These are phyloP conservation scores for Graphium colonna DNA, from an alignment of 2,888 invertebrate species.

Conservation along the genomic window DNA sequence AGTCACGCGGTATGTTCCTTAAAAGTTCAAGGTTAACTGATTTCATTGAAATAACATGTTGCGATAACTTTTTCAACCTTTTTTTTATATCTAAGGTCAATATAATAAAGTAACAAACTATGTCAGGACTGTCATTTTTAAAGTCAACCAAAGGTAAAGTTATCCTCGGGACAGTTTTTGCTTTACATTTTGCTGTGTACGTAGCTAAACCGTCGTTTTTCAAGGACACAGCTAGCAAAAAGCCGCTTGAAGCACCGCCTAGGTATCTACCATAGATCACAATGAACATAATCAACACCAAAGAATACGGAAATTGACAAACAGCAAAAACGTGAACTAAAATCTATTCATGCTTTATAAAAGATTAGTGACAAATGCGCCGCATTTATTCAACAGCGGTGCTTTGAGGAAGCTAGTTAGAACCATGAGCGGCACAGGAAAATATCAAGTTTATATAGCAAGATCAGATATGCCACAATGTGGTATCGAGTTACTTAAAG, in stretches of 20 bases:
- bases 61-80: constrained; percentile 11
- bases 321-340: constrained; percentile 27
- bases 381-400: constrained; percentile 38
- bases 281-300: constrained; percentile 32
- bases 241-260: constrained; percentile 45
- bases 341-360: constrained; percentile 55
- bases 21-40: constrained; percentile 15
- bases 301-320: constrained; percentile 36
- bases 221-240: constrained; percentile 46
- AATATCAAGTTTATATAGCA: constrained; percentile 82
- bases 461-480: constrained; percentile 81
- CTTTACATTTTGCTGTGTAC: constrained; percentile 62
- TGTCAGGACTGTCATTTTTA: constrained; percentile 60
- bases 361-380: constrained; percentile 34
- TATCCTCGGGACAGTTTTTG: constrained; percentile 60
- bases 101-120: constrained; percentile 27
- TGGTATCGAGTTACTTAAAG: constrained; percentile 79
- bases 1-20: neutral
- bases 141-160: constrained; percentile 66
- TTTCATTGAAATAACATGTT: neutral
- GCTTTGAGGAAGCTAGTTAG: constrained; percentile 33
- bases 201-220: constrained; percentile 69
- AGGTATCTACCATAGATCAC: constrained; percentile 57
- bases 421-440: constrained; percentile 54
- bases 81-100: constrained; percentile 1